Evolutionary conservation across 1,140 invertebrate species (phyloP).

Genomic region (Drosophila grimshawi): DNA sequence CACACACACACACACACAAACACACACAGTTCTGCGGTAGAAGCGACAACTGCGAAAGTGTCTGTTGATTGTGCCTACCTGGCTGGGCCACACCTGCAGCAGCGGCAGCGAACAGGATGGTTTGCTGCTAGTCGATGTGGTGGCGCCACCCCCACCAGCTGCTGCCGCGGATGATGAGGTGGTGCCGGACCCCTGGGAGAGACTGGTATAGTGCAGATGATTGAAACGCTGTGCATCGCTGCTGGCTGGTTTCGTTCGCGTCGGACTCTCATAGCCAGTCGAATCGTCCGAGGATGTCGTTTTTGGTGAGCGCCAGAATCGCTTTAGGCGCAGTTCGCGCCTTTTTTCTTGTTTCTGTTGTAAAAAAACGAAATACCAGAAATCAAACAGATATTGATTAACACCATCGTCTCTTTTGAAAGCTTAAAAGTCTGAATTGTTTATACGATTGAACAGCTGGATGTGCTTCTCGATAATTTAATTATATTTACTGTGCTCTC

Average conservation of each 20-base stretch:
- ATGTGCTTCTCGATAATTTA: not conserved
- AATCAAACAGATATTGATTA: slow-evolving; percentile 14
- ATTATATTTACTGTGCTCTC: not conserved
- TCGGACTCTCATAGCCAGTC: slow-evolving; percentile 83
- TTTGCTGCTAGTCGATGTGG: slow-evolving; percentile 67
- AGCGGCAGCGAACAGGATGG: slow-evolving; percentile 87
- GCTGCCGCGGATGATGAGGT: slow-evolving; percentile 49
- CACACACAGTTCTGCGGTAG: slow-evolving; percentile 9
- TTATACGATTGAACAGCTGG: not conserved
- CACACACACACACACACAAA: slow-evolving; percentile 9
- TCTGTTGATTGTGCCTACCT: slow-evolving; percentile 62
- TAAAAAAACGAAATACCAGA: not conserved
- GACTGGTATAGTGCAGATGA: slow-evolving; percentile 80
- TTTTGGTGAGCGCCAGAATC: slow-evolving; percentile 85
- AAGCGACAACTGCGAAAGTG: slow-evolving; percentile 33
- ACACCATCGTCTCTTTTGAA: not conserved
- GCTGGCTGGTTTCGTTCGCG: slow-evolving; percentile 69
- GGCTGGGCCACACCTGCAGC: slow-evolving; percentile 88
- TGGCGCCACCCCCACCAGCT: slow-evolving; percentile 30
- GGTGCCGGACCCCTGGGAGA: slow-evolving; percentile 74
- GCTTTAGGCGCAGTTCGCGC: slow-evolving; percentile 85
- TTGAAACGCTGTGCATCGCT: slow-evolving; percentile 81
- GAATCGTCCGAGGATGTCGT: slow-evolving; percentile 84
- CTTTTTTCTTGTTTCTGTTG: slow-evolving; percentile 85
- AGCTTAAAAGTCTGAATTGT: not conserved